Evolutionary conservation across 2,113 vertebrate species (phyloP).

Genomic region (Elgaria multicarinata): DNA sequence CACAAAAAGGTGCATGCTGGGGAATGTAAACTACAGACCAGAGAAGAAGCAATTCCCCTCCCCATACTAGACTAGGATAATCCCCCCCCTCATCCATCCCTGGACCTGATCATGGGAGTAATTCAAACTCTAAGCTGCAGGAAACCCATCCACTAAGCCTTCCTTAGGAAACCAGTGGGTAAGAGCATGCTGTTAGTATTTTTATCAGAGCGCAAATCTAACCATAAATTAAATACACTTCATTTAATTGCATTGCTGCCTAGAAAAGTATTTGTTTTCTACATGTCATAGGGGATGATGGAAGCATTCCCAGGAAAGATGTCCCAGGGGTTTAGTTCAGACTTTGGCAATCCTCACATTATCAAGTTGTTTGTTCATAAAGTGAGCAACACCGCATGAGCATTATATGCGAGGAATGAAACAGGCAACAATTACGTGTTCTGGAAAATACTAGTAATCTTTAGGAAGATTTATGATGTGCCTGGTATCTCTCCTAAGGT

Average conservation of each 20-base stretch:
- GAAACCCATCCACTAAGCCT: neutral
- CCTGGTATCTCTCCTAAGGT: conserved; percentile 52
- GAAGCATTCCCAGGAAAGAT: neutral
- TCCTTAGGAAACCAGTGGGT: neutral
- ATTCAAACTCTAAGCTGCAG: neutral
- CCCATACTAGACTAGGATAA: neutral
- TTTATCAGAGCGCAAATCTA: neutral
- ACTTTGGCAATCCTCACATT: conserved; percentile 42
- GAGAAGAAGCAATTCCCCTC: neutral
- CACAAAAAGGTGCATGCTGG: neutral
- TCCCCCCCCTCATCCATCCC: too few relatives aligned
- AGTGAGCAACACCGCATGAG: neutral
- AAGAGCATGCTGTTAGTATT: neutral
- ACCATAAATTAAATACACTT: neutral
- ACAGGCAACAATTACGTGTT: conserved; percentile 53
- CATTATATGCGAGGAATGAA: conserved; percentile 47
- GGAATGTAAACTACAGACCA: neutral
- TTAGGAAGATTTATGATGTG: conserved; percentile 29
- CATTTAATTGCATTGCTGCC: neutral
- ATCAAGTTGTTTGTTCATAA: neutral
- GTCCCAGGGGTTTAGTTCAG: neutral
- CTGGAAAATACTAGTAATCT: conserved; percentile 60
- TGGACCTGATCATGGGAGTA: neutral
- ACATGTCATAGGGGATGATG: neutral
- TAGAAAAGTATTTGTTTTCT: neutral